A percentile compares a stretch with the other conserved stretches of the same genome.
These are phyloP conservation scores for Enteromius radiatus DNA, from an alignment of 2,797 vertebrate species.

Conservation along the genomic window DNA sequence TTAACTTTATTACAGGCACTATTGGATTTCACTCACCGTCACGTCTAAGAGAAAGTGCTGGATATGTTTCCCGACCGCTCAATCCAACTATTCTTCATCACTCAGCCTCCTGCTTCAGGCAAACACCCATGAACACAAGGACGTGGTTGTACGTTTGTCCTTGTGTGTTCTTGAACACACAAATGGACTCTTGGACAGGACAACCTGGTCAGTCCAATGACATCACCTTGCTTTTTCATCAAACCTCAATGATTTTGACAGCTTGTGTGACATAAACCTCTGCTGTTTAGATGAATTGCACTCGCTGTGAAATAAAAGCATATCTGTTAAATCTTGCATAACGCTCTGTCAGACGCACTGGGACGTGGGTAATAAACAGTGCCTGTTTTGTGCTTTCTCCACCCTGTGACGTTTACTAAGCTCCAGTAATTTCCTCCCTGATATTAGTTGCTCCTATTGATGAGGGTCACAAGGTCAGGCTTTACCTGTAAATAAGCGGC, in stretches of 20 bases:
- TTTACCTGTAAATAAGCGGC: slow-evolving; percentile 24
- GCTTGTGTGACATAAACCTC: slow-evolving; percentile 5
- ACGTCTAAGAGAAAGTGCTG: slow-evolving; percentile 8
- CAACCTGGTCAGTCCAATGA: slow-evolving; percentile 4
- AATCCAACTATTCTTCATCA: not conserved
- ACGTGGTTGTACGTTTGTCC: not conserved
- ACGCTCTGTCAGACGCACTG: not conserved
- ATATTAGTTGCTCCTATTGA: slow-evolving; percentile 26
- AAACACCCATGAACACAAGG: not conserved
- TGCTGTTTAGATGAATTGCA: not conserved
- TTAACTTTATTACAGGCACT: slow-evolving; percentile 36
- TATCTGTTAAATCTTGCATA: slow-evolving; percentile 26
- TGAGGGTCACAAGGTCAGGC: slow-evolving; percentile 15
- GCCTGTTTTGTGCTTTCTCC: slow-evolving; percentile 23
- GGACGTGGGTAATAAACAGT: slow-evolving; percentile 9
- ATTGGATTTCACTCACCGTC: slow-evolving; percentile 4
- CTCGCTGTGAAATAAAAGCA: slow-evolving; percentile 14
- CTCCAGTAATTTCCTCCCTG: slow-evolving; percentile 14
- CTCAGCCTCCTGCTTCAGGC: not conserved
- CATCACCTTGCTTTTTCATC: slow-evolving; percentile 29
- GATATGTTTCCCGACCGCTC: not conserved
- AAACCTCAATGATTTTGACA: slow-evolving; percentile 15
- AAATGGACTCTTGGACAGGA: slow-evolving; percentile 7
- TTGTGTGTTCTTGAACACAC: slow-evolving; percentile 19
- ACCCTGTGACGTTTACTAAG: not conserved